Evolutionary conservation across 2,113 vertebrate genomes (phyloP), one percentile per base, ranked within the genome.

Genomic region (Chrysemys picta): DNA sequence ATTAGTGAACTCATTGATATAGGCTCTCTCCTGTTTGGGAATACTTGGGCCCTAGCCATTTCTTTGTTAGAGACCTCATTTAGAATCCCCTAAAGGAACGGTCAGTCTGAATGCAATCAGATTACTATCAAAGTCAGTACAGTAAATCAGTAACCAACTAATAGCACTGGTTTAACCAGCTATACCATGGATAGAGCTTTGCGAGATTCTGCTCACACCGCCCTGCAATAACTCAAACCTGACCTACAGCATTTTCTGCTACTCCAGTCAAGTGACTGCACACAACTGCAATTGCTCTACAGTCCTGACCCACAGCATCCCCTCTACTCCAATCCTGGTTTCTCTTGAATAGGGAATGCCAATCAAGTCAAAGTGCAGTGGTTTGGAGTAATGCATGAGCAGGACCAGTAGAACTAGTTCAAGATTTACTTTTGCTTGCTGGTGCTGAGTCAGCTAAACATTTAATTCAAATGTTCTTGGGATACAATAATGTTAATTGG

Each of bases 381-480:
- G 59, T 65, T 65, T 65, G 62, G 31, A 35, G 31, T 9, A n/a
- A 2, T 69, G 62, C 27, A 31, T 13, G 29, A 29, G 10, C 59
- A 62, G 59, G 27, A 31, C 59, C 9, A 29, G 9, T 6, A 69
- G 50, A n/a, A 69, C 13, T 16, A 69, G 62, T 35, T 13, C 24
- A 65, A 31, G 59, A 35, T 78, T 93, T 95, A 90, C 89, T 79
- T 57, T 85, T 84, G 27, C 78, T 56, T 89, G 50, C 89, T 83
- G 49, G 29, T 80, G 45, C 14, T 89, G 90, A 95, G 83, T 82
- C 80, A 88, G 72, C 87, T 92, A 92, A 52, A 93, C 91, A 91
- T 82, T 96, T 96, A 93, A 95, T 95, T 94, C 49, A 95, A 93
- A 94, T 92, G 53, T 85, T 92, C 82, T 49, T 92, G 91, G 92